Evolutionary conservation across 2,113 vertebrate species (phyloP), one percentile per base, ranked within the genome.

Genomic region (Bujurquina vittata): DNA sequence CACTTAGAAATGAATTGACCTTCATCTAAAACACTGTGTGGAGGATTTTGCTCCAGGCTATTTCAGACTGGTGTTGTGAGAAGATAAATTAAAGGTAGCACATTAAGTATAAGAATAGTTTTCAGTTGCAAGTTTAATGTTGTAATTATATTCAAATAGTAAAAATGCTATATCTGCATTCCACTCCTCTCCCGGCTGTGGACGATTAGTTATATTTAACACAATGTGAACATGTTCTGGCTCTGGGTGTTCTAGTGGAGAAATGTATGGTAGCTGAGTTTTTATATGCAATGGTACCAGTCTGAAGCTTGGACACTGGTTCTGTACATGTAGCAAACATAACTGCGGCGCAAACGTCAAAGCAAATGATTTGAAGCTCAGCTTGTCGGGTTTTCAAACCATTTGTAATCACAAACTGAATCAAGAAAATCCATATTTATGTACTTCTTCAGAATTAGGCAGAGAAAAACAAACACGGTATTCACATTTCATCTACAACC

Each of bases 1-100:
- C 69, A 79, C 18, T 78, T 77, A 88, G 74, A 33, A 69, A 65
- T 40, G 26, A 43, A 43, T 20, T 26, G 37, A 76, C 81, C 77
- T 73, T 56, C 29, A 75, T 29, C 23, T 20, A 17, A 58, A 80
- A 61, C 33, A 58, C 55, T 54, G 80, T 37, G 1, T 1, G 18
- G 20, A 43, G 7, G 74, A 43, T 62, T 62, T 72, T 2, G 46
- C 67, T 1, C 2, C 5, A 54, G 46, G 46, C 46, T 3, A 54
- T 52, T 33, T 72, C n/a, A 31, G 54, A 54, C 67, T 14, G 17
- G 18, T 52, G 65, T 7, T n/a, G 17, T 54, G 52, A 72, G 23
- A 46, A 54, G 26, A 54, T 10, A 54, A 72, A 72, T 72, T 54
- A 72, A 72, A 72, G 46, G 10, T 72, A 72, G 43, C 65, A 20